These are phyloP conservation scores for Pegoplata infirma DNA, from an alignment of 2,888 invertebrate species.

Conservation along the genomic window DNA sequence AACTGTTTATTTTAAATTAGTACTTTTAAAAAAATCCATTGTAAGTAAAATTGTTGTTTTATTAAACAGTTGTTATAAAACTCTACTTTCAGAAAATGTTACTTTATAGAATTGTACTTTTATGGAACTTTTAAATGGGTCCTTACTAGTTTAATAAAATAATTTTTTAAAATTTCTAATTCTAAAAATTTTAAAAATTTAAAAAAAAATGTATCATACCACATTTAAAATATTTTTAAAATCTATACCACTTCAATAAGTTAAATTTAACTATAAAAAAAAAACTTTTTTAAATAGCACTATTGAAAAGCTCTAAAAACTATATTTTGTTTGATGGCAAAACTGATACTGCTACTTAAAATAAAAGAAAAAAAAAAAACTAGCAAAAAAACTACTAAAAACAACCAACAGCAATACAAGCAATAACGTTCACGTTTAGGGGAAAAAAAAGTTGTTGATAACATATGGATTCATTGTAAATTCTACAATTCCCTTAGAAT, in stretches of 20 bases:
- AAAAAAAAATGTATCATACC: too few species aligned
- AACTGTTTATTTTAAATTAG: too few species aligned
- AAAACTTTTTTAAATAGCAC: not conserved
- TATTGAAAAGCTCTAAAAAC: not conserved
- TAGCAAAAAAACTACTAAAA: not conserved
- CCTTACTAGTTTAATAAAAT: too few species aligned
- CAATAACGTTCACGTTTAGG: not conserved
- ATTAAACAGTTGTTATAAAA: too few species aligned
- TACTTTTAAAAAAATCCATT: too few species aligned
- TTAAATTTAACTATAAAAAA: conserved; percentile 23
- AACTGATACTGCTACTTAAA: conserved; percentile 30
- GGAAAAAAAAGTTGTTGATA: conserved; percentile 15
- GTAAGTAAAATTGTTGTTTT: too few species aligned
- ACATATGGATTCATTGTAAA: conserved; percentile 46
- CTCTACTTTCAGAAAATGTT: too few species aligned
- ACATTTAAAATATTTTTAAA: not conserved
- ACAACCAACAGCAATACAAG: not conserved
- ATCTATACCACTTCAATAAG: conserved; percentile 10
- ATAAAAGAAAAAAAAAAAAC: conserved; percentile 24
- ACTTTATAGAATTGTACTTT: too few species aligned
- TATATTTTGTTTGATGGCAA: conserved; percentile 3
- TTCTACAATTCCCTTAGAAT: conserved; percentile 31
- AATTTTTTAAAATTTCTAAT: too few species aligned
- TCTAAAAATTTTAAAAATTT: too few species aligned
- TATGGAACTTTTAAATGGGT: too few species aligned